phyloP scores from a whole-genome alignment of 2,797 vertebrate genomes.

The Coregonus sp. region DNA sequence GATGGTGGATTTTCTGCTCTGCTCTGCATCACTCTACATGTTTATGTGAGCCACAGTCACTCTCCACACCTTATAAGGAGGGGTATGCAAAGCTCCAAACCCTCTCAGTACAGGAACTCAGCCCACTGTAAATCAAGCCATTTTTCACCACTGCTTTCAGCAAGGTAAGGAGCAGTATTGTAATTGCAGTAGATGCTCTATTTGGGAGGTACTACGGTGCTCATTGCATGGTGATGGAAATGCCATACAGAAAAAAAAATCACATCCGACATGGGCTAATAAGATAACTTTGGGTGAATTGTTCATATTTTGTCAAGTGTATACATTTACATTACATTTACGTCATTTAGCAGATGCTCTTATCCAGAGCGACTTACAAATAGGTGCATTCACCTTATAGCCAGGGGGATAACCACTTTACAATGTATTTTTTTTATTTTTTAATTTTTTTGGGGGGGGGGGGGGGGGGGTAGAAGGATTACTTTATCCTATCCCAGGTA shows the following conservation, averaged over 20 bases:
- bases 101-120: not conserved
- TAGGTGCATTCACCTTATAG: no score
- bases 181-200: not conserved
- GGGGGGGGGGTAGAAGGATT: no score
- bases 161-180: not conserved
- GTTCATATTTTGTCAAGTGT: not conserved
- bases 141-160: not conserved
- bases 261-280: not conserved
- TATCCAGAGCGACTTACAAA: no score
- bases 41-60: slow-evolving; percentile 4
- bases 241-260: not conserved
- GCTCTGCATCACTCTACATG: not conserved
- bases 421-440: no score
- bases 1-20: not conserved
- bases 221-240: not conserved
- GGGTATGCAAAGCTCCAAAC: not conserved
- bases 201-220: not conserved
- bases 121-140: not conserved
- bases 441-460: no score
- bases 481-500: no score
- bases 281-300: not conserved
- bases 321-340: not conserved
- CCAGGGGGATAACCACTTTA: no score
- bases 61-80: not conserved
- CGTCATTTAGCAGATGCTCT: no score